Evolutionary conservation across 2,888 invertebrate genomes (phyloP).

Genomic region (Meganola albula): DNA sequence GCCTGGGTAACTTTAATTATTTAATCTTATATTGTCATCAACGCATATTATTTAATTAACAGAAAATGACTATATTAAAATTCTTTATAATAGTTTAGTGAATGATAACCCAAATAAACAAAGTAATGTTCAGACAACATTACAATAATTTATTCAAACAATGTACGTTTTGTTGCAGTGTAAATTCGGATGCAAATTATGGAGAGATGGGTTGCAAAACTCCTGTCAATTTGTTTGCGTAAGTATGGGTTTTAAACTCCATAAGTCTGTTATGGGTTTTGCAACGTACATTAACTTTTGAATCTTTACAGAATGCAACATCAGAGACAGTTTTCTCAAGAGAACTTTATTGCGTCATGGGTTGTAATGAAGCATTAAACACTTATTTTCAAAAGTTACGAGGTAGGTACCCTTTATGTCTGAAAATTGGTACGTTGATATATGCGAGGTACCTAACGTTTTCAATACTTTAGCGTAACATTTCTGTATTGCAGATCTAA

Average conservation of each 20-base stretch:
- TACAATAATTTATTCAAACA: too few species aligned
- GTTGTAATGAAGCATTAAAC: conserved; percentile 88
- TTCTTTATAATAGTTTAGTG: background rate
- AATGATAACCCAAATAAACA: background rate
- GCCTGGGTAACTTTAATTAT: conserved; percentile 19
- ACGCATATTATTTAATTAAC: conserved; percentile 2
- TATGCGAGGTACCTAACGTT: too few species aligned
- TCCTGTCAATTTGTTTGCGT: conserved; percentile 90
- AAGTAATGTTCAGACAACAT: background rate
- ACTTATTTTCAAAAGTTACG: conserved; percentile 84
- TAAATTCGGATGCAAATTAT: conserved; percentile 85
- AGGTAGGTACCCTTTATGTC: too few species aligned
- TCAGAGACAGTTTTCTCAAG: conserved; percentile 82
- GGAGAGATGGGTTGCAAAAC: conserved; percentile 85
- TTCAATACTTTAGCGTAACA: too few species aligned
- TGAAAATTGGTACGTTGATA: too few species aligned
- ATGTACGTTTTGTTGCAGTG: conserved; percentile 81
- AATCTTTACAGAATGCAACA: conserved; percentile 81
- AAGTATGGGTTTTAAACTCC: conserved; percentile 67
- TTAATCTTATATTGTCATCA: conserved; percentile 12
- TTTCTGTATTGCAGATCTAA: conserved; percentile 60
- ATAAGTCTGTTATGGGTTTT: background rate
- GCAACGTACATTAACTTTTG: background rate
- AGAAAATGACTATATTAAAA: background rate
- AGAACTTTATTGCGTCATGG: conserved; percentile 87